These are phyloP conservation scores for Acyrthosiphon pisum DNA, from an alignment of 1,140 invertebrate species.

Conservation along the genomic window DNA sequence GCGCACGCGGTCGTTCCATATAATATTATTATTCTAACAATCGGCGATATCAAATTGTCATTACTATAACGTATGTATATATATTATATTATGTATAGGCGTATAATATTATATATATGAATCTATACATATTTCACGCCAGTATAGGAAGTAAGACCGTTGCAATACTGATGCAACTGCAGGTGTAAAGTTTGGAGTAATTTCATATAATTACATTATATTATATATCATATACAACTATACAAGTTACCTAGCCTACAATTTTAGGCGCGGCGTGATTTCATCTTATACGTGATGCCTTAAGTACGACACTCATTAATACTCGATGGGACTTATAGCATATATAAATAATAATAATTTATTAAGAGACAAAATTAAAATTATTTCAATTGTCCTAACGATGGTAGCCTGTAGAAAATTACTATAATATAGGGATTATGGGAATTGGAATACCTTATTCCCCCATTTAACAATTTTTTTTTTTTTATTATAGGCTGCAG, in stretches of 20 bases:
- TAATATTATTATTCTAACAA: background rate
- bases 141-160: background rate
- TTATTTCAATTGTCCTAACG: background rate
- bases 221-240: too few species aligned
- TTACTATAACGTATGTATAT: background rate
- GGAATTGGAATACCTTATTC: too few species aligned
- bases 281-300: too few species aligned
- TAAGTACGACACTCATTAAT: too few species aligned
- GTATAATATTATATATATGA: background rate
- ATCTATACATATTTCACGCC: background rate
- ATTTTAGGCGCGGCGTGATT: too few species aligned
- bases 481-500: too few species aligned
- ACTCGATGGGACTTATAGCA: background rate
- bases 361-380: background rate
- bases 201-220: too few species aligned
- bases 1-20: background rate
- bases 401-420: background rate
- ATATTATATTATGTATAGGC: too few species aligned
- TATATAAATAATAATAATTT: too few species aligned
- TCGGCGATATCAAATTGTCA: background rate
- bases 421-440: background rate
- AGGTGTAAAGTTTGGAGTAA: background rate
- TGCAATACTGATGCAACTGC: too few species aligned
- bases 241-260: too few species aligned
- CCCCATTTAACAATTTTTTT: too few species aligned